Conservation (phyloP, 1,140 invertebrate genomes). For the Fopius arisanus region DNA sequence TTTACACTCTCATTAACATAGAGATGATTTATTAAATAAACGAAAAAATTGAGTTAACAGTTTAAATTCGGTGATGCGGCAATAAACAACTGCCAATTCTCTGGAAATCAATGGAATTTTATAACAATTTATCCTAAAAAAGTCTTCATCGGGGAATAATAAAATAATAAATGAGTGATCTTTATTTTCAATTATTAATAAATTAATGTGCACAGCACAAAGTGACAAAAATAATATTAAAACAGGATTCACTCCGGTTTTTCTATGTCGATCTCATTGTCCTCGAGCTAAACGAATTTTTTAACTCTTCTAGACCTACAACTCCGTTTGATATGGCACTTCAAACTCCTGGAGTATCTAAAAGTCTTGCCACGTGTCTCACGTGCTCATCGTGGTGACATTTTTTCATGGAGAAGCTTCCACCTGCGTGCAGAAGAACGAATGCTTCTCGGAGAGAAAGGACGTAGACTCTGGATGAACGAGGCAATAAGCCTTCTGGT, state of each 20-base stretch:
- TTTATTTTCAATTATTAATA: background rate
- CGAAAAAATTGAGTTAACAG: too few species aligned
- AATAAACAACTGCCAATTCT: too few species aligned
- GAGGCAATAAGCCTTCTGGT: background rate
- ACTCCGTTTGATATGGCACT: slow-evolving; percentile 8
- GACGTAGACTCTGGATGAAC: background rate
- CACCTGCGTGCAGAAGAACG: background rate
- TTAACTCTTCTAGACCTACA: background rate
- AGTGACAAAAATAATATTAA: background rate
- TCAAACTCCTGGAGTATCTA: slow-evolving; percentile 16
- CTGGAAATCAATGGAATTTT: too few species aligned
- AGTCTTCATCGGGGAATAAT: too few species aligned
- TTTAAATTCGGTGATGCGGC: too few species aligned
- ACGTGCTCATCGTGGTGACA: background rate
- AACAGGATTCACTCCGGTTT: background rate
- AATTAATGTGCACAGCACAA: background rate
- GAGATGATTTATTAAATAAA: too few species aligned
- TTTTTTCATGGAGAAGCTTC: slow-evolving; percentile 1
- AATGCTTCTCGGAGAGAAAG: slow-evolving; percentile 1
- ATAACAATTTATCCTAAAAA: too few species aligned
- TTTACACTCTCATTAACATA: too few species aligned
- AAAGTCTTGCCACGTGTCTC: background rate
- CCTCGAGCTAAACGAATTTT: background rate
- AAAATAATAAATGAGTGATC: too few species aligned
- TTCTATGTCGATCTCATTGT: background rate